Evolutionary conservation across 2,888 invertebrate species (phyloP).

Genomic region (Cotesia congregata): DNA sequence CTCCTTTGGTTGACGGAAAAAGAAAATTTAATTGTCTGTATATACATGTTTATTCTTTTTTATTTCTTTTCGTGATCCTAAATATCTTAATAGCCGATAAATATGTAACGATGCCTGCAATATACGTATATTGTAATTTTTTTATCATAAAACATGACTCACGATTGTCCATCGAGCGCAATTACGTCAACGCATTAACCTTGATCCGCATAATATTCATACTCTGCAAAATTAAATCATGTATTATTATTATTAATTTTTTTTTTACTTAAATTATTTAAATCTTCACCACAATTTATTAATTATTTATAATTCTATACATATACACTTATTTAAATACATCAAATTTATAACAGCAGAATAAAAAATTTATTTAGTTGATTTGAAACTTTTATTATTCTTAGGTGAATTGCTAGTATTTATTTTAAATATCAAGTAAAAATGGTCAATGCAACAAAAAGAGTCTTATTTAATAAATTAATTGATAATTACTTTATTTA

Average conservation of each 20-base stretch:
- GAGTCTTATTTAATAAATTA: neutral
- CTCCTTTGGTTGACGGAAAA: neutral
- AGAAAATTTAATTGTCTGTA: neutral
- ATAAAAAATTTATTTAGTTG: constrained; percentile 5
- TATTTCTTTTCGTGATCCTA: neutral
- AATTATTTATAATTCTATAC: neutral
- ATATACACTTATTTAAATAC: neutral
- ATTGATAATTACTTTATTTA: too few relatives aligned
- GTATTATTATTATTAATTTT: neutral
- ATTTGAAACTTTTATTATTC: neutral
- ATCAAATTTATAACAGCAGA: neutral
- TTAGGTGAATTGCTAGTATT: constrained; percentile 21
- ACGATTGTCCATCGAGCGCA: neutral
- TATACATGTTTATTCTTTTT: neutral
- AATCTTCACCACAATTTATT: neutral
- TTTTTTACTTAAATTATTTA: neutral
- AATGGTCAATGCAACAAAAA: neutral
- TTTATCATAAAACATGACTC: neutral
- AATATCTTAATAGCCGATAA: neutral
- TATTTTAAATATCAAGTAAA: constrained; percentile 13
- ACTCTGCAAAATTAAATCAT: neutral
- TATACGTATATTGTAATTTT: neutral
- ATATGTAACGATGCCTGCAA: neutral
- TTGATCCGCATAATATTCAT: neutral
- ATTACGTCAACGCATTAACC: neutral